A percentile compares a stretch with the other conserved stretches of the same genome.
These are phyloP conservation scores for Musca domestica DNA, from an alignment of 1,140 invertebrate species.

Conservation along the genomic window DNA sequence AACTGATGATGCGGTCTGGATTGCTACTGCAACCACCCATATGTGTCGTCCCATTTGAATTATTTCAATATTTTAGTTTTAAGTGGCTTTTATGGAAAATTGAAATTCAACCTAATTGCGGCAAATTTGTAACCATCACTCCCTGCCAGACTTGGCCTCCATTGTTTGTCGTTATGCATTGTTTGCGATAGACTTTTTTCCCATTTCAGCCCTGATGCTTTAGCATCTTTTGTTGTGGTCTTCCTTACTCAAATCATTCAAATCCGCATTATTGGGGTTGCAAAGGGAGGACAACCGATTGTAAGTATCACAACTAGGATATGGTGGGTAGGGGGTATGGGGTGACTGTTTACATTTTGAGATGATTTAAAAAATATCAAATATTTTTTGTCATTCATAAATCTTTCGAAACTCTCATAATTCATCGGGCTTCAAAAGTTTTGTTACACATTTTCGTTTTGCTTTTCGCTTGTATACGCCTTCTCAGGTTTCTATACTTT, in stretches of 20 bases:
- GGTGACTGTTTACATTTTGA: conserved; percentile 16
- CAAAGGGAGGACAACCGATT: not conserved
- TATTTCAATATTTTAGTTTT: conserved; percentile 15
- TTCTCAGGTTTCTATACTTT: not conserved
- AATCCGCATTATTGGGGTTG: conserved; percentile 3
- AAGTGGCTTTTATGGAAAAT: conserved; percentile 25
- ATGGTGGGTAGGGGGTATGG: not conserved
- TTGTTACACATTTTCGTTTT: conserved; percentile 19
- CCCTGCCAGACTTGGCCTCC: not conserved
- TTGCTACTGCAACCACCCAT: too few species aligned
- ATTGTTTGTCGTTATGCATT: not conserved
- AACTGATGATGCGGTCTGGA: too few species aligned
- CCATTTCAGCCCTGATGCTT: too few species aligned
- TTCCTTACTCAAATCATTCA: not conserved
- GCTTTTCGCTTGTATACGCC: not conserved
- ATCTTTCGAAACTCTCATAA: conserved; percentile 27
- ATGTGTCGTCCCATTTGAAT: not conserved
- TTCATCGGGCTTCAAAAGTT: conserved; percentile 21
- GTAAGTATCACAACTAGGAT: not conserved
- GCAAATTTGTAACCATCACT: conserved; percentile 24
- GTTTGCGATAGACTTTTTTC: not conserved
- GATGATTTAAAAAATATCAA: conserved; percentile 16
- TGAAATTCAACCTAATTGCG: conserved; percentile 31
- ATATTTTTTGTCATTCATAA: conserved; percentile 29
- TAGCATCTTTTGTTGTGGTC: too few species aligned